Conservation (phyloP, 2,888 invertebrate genomes). For the Chaetoderma sp. region DNA sequence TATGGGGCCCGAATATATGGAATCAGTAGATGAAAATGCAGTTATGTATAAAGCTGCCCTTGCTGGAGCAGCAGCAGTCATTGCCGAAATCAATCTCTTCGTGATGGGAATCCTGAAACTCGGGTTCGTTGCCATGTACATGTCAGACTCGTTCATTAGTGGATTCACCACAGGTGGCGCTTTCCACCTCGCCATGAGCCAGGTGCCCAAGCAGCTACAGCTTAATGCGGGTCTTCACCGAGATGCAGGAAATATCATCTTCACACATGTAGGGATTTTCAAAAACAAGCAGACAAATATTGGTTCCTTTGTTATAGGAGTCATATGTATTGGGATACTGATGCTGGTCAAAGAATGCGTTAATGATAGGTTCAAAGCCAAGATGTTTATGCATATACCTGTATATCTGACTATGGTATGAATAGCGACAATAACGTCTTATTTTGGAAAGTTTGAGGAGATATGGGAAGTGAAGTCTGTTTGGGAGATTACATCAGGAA, state of each 20-base stretch:
- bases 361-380: slow-evolving; percentile 62
- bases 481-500: slow-evolving; percentile 53
- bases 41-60: slow-evolving; percentile 40
- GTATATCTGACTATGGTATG: slow-evolving; percentile 65
- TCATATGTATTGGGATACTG: slow-evolving; percentile 49
- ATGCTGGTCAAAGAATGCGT: slow-evolving; percentile 60
- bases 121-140: slow-evolving; percentile 65
- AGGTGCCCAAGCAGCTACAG: slow-evolving; percentile 61
- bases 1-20: neutral
- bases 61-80: slow-evolving; percentile 52
- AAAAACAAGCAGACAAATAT: slow-evolving; percentile 44
- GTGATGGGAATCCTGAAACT: slow-evolving; percentile 60
- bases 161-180: slow-evolving; percentile 66
- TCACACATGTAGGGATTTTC: slow-evolving; percentile 54
- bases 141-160: slow-evolving; percentile 65
- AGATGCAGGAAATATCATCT: slow-evolving; percentile 58
- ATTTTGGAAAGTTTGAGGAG: slow-evolving; percentile 45
- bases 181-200: slow-evolving; percentile 64
- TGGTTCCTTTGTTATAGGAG: slow-evolving; percentile 50
- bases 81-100: slow-evolving; percentile 56
- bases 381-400: slow-evolving; percentile 65
- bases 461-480: slow-evolving; percentile 49
- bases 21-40: neutral
- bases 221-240: slow-evolving; percentile 46
- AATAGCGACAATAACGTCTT: slow-evolving; percentile 53